Conservation (phyloP, 2,113 vertebrate genomes). For the Galbula dea region DNA sequence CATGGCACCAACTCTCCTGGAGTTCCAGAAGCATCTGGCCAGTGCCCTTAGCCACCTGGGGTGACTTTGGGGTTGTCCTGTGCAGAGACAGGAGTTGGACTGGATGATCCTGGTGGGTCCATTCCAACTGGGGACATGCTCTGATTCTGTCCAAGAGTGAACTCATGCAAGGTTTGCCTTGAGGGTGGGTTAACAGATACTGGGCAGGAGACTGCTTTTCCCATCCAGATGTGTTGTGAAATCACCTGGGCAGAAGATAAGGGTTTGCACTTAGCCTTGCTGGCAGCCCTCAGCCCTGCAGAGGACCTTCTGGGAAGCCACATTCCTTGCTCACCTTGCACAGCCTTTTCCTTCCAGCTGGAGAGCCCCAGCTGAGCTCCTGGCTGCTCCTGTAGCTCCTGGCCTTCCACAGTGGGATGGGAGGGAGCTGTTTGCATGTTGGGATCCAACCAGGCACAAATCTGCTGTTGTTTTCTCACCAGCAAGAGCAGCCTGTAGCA, state of each 20-base stretch:
- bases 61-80: no score
- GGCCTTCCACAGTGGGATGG: rapidly evolving
- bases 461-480: not conserved
- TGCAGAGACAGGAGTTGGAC: no score
- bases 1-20: no score
- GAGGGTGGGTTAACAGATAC: not conserved
- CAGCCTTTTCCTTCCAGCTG: not conserved
- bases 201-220: not conserved
- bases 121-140: no score
- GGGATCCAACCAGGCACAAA: not conserved
- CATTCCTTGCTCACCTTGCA: not conserved
- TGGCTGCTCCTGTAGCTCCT: not conserved
- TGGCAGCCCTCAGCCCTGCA: no score
- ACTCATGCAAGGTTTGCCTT: not conserved
- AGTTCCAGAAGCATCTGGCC: no score
- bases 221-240: not conserved
- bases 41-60: no score
- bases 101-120: no score
- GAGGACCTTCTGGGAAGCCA: not conserved
- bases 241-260: not conserved
- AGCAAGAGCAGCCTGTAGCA: not conserved
- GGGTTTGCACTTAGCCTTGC: not conserved
- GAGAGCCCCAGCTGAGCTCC: not conserved
- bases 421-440: not conserved
- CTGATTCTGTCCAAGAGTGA: no score